Evolutionary conservation across 2,888 invertebrate species (phyloP), one percentile per base, ranked within the genome.

Genomic region (Eupithecia inturbata): DNA sequence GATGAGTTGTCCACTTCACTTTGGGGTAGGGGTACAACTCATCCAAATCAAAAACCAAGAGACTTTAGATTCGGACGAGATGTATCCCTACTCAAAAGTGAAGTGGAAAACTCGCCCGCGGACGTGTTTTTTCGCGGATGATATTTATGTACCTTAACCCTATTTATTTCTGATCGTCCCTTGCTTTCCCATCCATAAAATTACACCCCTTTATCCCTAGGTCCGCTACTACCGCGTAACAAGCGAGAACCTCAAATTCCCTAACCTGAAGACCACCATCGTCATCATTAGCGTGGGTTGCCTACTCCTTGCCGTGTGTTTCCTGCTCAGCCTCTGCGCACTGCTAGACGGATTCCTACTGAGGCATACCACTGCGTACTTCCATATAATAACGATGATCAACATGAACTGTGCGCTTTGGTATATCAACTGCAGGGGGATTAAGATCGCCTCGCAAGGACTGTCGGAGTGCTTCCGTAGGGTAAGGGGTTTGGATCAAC

Each of bases 331-430:
- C 39, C 88, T 96, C 1, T 96, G 95, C 77, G 95, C 95, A 3
- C 86, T 96, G 19, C 83, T 96, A 74, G 96, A 96, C 66, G 96
- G 96, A 0, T 96, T 96, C 84, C 94, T 95, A 4, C 83, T 96
- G 16, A 95, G 95, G 83, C 96, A 96, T 80, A 96, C 96, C 0
- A 85, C 89, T 1, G 96, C 95, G 0, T 96, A 96, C 82, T 95
- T 95, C 82, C 96, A 96, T 80, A 96, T 96, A 66, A 95, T 96
- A 45, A 96, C 95, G 0, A 96, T 96, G 96, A 96, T 96, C 68
- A 96, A 96, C 81, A 96, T 96, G 96, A 96, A 96, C 84, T 96
- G 96, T 77, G 96, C 96, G 0, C 89, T 96, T 3, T 96, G 96
- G 96, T 96, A 96, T 81, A 96, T 96, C 71, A 96, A 96, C 84